Conservation (phyloP, 1,140 invertebrate species). For the Limonius californicus region DNA sequence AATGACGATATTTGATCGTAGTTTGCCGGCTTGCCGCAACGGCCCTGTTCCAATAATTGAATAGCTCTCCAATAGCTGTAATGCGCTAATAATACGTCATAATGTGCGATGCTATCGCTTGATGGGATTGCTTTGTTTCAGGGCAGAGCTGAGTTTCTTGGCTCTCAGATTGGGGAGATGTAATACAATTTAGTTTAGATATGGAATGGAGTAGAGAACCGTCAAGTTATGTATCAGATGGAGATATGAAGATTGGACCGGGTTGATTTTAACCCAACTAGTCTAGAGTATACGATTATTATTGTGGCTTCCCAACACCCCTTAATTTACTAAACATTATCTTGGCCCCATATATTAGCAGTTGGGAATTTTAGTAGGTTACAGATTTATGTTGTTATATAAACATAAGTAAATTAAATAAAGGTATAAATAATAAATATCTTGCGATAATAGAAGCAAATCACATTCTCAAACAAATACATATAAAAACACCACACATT, state of each 20-base stretch:
- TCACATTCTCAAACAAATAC: too few relatives aligned
- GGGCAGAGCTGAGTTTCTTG: conserved; percentile 36
- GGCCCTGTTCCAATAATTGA: conserved; percentile 50
- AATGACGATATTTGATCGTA: conserved; percentile 41
- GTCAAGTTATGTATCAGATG: conserved; percentile 22
- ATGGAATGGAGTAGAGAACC: conserved; percentile 25
- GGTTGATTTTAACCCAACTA: conserved; percentile 1
- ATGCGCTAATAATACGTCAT: conserved; percentile 48
- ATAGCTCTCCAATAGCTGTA: conserved; percentile 49
- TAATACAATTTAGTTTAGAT: conserved; percentile 41
- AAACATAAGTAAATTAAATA: too few relatives aligned
- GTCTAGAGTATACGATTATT: neutral
- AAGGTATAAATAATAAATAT: too few relatives aligned
- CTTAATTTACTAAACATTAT: too few relatives aligned
- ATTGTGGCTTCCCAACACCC: neutral
- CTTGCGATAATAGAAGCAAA: too few relatives aligned
- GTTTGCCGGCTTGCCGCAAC: conserved; percentile 44
- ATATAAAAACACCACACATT: too few relatives aligned
- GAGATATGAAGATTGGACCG: conserved; percentile 6
- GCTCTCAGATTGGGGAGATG: conserved; percentile 44
- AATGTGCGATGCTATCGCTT: conserved; percentile 49
- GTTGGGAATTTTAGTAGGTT: too few relatives aligned
- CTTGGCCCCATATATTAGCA: too few relatives aligned
- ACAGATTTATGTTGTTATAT: too few relatives aligned
- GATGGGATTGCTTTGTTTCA: conserved; percentile 50